Conservation (phyloP, 1,140 invertebrate genomes). For the Pseudobourletiella spinata region DNA sequence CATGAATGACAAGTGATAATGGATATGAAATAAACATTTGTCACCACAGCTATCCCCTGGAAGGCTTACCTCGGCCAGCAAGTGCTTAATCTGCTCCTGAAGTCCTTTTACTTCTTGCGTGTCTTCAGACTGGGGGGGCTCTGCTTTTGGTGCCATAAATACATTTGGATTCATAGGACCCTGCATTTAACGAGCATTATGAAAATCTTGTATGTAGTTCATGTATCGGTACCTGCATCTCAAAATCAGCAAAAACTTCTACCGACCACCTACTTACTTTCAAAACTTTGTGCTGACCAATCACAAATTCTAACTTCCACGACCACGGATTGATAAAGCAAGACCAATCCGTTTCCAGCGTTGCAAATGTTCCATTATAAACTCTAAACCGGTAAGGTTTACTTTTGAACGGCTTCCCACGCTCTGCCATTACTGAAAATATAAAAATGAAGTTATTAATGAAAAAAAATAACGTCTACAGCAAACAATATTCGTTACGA, state of each 20-base stretch:
- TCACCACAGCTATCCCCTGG: no score
- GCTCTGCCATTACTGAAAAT: constrained; percentile 48
- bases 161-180: constrained; percentile 63
- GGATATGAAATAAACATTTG: background rate
- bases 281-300: constrained; percentile 74
- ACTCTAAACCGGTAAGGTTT: constrained; percentile 68
- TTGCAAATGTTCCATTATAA: constrained; percentile 72
- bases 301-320: constrained; percentile 78
- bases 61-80: constrained; percentile 61
- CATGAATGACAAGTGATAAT: background rate
- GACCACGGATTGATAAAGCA: constrained; percentile 92
- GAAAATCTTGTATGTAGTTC: background rate
- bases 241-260: no score
- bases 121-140: constrained; percentile 46
- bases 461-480: no score
- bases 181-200: constrained; percentile 36
- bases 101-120: constrained; percentile 52
- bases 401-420: constrained; percentile 60
- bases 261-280: no score
- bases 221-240: no score
- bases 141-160: constrained; percentile 48
- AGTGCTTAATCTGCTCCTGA: constrained; percentile 56
- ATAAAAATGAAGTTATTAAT: no score
- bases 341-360: constrained; percentile 84
- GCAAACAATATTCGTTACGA: no score